Base-by-base conservation (phyloP, 2,888 invertebrate genomes). In the Aphidoletes aphidimyza region DNA sequence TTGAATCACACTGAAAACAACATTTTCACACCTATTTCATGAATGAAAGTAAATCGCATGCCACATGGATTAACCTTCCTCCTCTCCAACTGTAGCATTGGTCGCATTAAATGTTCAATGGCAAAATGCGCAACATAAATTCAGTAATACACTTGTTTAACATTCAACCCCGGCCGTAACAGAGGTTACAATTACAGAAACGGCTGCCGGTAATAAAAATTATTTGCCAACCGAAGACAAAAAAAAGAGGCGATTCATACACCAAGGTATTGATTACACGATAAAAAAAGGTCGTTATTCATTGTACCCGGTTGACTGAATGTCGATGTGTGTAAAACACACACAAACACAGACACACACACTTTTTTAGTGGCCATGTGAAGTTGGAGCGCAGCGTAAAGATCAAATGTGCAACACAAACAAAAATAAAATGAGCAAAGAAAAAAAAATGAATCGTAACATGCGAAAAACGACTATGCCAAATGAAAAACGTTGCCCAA, bases 161-260 rank as follows among this genome's bases (percentile, higher is more conserved):
- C 81, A 81, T 36, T 78, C 78, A 81, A 69, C 34, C 34, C 22
- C 22, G 22, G 69, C n/a, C 54, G 54, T 8, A 26, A 26, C 11
- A 81, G n/a, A 81, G 81, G 81, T 81, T 81, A 37, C 81, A 36
- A 69, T 69, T 69, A 69, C 69, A 69, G 19, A 69, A 54, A 54
- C 26, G 26, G 69, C 69, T 69, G 69, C 54, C 30, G 34, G 2
- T 30, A 11, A 69, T 11, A 69, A 34, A 69, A 69, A 69, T 11
- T 30, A 1, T 11, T 69, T 69, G 26, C 30, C n/a, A n/a, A n/a
- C n/a, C n/a, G 34, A 69, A 69, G 30, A 14, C n/a, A 54, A 22
- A 54, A n/a, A 22, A 34, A 17, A 34, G 5, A 81, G 3, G 37
- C 81, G n/a, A 22, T 37, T 81, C 81, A 81, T 81, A 37, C 22